Evolutionary conservation across 2,797 vertebrate species (phyloP), one percentile per base, ranked within the genome.

Genomic region (Falco columbarius): DNA sequence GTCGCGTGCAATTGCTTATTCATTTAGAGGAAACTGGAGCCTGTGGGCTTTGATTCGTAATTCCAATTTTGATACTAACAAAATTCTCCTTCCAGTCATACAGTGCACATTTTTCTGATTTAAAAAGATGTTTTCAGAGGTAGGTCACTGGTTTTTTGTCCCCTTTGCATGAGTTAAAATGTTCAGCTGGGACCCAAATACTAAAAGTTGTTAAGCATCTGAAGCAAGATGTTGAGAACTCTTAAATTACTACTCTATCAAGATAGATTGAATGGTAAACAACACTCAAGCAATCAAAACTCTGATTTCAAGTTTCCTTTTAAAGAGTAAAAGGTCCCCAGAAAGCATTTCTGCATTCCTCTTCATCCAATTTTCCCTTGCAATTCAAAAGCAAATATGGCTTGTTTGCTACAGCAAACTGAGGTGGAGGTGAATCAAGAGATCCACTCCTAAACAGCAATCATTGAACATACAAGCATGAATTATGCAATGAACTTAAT

Each of bases 61-160:
- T 95, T 97, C 89, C 86, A 87, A 52, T 79, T 97, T 42, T 46
- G 38, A 92, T 88, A 47, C 66, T 97, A 30, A 77, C 7, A 94
- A 90, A 86, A 79, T 67, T 87, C 49, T 97, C 42, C 82, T 95
- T 94, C 80, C 79, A 91, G 72, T 83, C 61, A 90, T 56, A 52
- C 51, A 81, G 56, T 46, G 26, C 91, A 97, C 6, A 76, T 96
- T 98, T 97, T 98, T 97, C 88, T 96, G 92, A 97, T 98, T 98
- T 91, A 90, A 80, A 95, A 93, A 93, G 81, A 95, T 94, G 3
- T 92, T 95, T 97, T 82, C 92, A 94, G 95, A 89, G 74, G 86
- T 93, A 97, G 91, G 81, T 96, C 96, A 97, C 89, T 56, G 30
- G 94, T 97, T 95, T 96, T 65, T 55, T 76, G 84, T 97, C 82